Base-by-base conservation (phyloP, 2,888 invertebrate species). In the Hybos culiciformis region DNA sequence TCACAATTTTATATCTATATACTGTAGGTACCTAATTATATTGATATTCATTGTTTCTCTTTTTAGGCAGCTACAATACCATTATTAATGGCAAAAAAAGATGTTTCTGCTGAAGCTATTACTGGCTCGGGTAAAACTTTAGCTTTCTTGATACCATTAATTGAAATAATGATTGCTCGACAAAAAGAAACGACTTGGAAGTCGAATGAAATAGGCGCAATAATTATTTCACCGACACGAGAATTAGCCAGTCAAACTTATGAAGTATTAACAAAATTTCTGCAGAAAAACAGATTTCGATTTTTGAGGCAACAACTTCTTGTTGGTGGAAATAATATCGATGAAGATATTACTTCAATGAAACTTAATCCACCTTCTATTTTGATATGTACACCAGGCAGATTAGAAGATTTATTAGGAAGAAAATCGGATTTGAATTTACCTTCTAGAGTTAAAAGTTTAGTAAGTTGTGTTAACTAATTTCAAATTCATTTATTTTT, bases 111-210 rank as follows among this genome's bases (percentile, higher is more conserved):
- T 0, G 96, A 99, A 67, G 97, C 98, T 4, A 91, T 97, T 0
- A 98, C 98, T 2, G 98, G 98, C 4, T 96, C 96, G 50, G 98
- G 98, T 0, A 98, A 98, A 69, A 98, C 97, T 0, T 67, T 98
- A 31, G 93, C 97, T 0, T 98, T 97, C 65, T 69, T 97, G 11
- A 78, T 99, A 34, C 98, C 98, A 0, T 63, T 93, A 56, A 56
- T 98, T 39, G 90, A 97, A 69, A 79, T 92, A 54, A 66, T 98
- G 39, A 68, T 74, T 49, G 70, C 73, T 42, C 69, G 78, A 53
- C 72, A 71, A 52, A 69, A 71, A 29, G 73, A 76, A 37, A 70
- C 73, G 17, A 71, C 75, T 2, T 75, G 85, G 70, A 75, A 75
- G 45, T 73, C 75, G 50, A 75, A 78, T 52, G 84, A 85, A 67